A percentile compares a stretch with the other conserved stretches of the same genome.
Evolutionary conservation across 2,113 vertebrate genomes (phyloP).

Genomic region (Platanista minor): DNA sequence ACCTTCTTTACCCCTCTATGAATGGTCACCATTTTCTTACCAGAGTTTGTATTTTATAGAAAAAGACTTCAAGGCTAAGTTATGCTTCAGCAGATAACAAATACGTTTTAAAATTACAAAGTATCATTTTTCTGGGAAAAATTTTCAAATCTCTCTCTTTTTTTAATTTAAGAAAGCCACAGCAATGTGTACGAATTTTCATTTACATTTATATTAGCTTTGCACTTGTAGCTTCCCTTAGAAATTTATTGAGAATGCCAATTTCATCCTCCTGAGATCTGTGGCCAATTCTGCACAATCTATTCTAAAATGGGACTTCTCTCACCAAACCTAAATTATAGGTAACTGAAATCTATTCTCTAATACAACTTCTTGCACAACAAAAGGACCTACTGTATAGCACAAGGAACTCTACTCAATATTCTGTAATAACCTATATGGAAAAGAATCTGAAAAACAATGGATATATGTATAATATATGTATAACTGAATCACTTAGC

Average conservation of each 20-base stretch:
- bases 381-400: neutral
- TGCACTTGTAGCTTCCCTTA: neutral
- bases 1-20: neutral
- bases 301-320: neutral
- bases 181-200: neutral
- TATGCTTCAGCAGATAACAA: conserved; percentile 1
- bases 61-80: neutral
- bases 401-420: too few species aligned
- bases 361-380: neutral
- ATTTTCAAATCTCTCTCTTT: neutral
- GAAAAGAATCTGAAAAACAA: too few species aligned
- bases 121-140: neutral
- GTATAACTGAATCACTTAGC: too few species aligned
- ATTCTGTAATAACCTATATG: too few species aligned
- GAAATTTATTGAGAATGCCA: neutral
- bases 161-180: neutral
- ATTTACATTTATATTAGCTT: neutral
- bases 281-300: neutral
- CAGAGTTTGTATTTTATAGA: neutral
- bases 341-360: neutral
- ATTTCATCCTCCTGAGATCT: neutral
- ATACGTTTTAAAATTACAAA: conserved; percentile 21
- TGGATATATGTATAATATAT: too few species aligned
- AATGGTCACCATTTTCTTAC: neutral
- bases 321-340: neutral